Conservation (phyloP, 2,797 vertebrate genomes). For the Pangasius mekongensis region DNA sequence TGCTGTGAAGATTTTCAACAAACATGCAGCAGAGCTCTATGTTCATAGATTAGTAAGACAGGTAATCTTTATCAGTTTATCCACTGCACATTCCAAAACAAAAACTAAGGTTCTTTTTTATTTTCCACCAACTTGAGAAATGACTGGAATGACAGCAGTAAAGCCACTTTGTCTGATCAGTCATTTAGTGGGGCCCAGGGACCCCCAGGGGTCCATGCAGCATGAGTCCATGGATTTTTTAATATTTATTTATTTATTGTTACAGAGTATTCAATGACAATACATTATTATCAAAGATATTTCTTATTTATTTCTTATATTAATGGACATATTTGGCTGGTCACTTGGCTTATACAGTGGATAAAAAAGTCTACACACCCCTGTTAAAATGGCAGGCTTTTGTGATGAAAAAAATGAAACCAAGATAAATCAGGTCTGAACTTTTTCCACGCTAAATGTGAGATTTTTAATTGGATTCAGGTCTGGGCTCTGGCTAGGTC, state of each 20-base stretch:
- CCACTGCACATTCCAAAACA: not conserved
- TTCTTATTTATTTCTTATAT: not conserved
- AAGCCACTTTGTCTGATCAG: not conserved
- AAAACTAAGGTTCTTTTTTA: not conserved
- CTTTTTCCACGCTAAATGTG: no score
- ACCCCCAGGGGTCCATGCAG: not conserved
- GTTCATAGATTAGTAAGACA: slow-evolving; percentile 90
- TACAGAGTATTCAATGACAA: not conserved
- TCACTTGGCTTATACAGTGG: not conserved
- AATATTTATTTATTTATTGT: no score
- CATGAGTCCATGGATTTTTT: not conserved
- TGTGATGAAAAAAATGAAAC: no score
- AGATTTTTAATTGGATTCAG: no score
- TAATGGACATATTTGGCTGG: not conserved
- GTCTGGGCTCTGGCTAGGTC: no score
- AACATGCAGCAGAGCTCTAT: slow-evolving; percentile 84
- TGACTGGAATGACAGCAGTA: not conserved
- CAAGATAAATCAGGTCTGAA: no score
- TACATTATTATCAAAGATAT: not conserved
- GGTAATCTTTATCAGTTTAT: slow-evolving; percentile 67
- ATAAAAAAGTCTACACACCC: no score
- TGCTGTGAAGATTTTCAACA: slow-evolving; percentile 97
- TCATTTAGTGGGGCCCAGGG: not conserved
- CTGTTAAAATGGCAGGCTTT: no score
- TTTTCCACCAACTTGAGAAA: not conserved